Conservation (phyloP, 2,888 invertebrate species). For the Trachelus troglodyta region DNA sequence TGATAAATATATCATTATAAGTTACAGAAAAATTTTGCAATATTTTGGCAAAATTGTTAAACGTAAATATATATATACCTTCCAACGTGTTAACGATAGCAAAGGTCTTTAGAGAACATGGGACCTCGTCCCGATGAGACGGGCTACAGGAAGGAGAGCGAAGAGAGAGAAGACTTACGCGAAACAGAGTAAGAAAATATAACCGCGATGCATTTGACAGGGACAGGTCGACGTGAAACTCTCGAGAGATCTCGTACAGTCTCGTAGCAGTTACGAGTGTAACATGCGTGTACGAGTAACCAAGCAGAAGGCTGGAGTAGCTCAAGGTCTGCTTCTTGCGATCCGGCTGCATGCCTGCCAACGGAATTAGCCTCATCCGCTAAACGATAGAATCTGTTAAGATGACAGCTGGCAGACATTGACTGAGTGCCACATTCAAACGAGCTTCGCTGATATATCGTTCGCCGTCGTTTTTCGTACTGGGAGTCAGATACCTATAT, state of each 20-base stretch:
- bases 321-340: conserved; percentile 12
- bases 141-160: not conserved
- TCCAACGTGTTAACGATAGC: not conserved
- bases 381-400: conserved; percentile 24
- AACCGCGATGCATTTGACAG: not conserved
- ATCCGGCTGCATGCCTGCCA: conserved; percentile 11
- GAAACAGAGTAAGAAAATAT: not conserved
- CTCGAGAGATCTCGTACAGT: not conserved
- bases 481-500: not conserved
- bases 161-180: not conserved
- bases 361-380: conserved; percentile 21
- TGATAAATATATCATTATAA: no score
- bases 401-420: conserved; percentile 20
- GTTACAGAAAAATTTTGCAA: no score
- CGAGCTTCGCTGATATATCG: conserved; percentile 6
- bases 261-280: not conserved
- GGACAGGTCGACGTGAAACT: not conserved
- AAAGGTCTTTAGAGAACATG: not conserved
- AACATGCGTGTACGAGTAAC: conserved; percentile 2
- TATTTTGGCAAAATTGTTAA: no score
- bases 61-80: not conserved
- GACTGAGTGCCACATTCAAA: conserved; percentile 3
- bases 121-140: not conserved
- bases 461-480: conserved; percentile 3
- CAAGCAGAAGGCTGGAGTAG: conserved; percentile 1